A percentile compares a stretch with the other conserved stretches of the same genome.
Conservation (phyloP, 2,888 invertebrate genomes). For the Xiphydria camelus region DNA sequence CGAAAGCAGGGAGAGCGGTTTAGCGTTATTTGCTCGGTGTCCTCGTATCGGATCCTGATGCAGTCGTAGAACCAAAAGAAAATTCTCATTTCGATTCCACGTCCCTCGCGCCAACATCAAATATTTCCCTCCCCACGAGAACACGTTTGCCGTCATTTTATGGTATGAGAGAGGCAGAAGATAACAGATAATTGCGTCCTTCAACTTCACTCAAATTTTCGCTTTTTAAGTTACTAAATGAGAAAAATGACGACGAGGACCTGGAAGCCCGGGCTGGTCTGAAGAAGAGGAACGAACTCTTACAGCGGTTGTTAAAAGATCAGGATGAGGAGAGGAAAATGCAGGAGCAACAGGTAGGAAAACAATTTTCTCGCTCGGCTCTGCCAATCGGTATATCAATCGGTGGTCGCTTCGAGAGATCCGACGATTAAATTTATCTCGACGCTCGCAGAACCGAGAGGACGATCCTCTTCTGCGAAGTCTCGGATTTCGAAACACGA, state of each 20-base stretch:
- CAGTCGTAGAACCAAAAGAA: no score
- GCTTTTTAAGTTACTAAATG: slow-evolving; percentile 72
- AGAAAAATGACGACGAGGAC: slow-evolving; percentile 79
- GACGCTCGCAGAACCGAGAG: slow-evolving; percentile 49
- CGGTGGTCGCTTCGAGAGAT: not conserved
- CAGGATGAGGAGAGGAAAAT: slow-evolving; percentile 59
- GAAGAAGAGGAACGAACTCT: slow-evolving; percentile 66
- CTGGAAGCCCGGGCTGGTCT: slow-evolving; percentile 65
- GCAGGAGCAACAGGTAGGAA: slow-evolving; percentile 48
- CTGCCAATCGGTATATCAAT: not conserved
- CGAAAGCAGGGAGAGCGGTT: no score
- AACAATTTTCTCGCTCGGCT: not conserved
- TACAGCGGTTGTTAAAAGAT: slow-evolving; percentile 66
- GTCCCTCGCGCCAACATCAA: no score
- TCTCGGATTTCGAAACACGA: slow-evolving; percentile 60
- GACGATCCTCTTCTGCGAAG: slow-evolving; percentile 62
- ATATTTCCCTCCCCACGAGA: no score
- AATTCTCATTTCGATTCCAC: no score
- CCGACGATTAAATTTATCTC: slow-evolving; percentile 1
- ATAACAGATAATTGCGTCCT: not conserved
- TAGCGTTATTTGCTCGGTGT: no score
- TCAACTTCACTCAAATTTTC: slow-evolving; percentile 4
- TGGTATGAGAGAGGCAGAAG: no score
- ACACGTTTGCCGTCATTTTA: no score
- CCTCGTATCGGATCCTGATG: no score